A percentile compares a stretch with the other conserved stretches of the same genome.
Conservation (phyloP, 2,888 invertebrate genomes). For the Parochlus steinenii region DNA sequence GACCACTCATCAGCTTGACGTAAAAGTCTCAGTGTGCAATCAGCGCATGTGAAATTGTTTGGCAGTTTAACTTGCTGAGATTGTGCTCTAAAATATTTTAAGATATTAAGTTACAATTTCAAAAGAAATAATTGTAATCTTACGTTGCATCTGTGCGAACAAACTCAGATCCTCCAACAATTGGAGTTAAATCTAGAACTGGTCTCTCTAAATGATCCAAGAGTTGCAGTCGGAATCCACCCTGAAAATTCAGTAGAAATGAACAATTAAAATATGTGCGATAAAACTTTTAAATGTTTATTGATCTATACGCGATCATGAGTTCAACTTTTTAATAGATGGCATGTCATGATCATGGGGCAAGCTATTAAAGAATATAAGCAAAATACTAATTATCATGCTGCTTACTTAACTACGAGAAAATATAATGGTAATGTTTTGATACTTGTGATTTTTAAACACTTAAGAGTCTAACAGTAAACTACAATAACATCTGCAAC, state of each 20-base stretch:
- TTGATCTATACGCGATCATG: too few relatives aligned
- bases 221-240: conserved; percentile 78
- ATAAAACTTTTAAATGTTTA: too few relatives aligned
- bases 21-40: conserved; percentile 78
- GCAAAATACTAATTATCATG: too few relatives aligned
- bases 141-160: conserved; percentile 75
- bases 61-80: conserved; percentile 67
- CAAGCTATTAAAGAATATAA: too few relatives aligned
- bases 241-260: conserved; percentile 40
- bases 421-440: too few relatives aligned
- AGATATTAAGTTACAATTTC: conserved; percentile 11
- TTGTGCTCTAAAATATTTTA: conserved; percentile 67
- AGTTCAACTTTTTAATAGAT: too few relatives aligned
- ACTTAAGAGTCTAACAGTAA: too few relatives aligned
- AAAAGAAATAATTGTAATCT: conserved; percentile 29
- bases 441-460: too few relatives aligned
- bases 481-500: too few relatives aligned
- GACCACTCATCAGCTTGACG: conserved; percentile 88
- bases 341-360: too few relatives aligned
- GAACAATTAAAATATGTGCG: too few relatives aligned
- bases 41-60: conserved; percentile 61
- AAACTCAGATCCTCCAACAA: conserved; percentile 62
- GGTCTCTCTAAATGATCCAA: conserved; percentile 72
- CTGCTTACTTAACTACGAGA: too few relatives aligned
- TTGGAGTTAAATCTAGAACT: conserved; percentile 67